Base-by-base conservation (phyloP, 2,888 invertebrate genomes). In the Amorpha juglandis region DNA sequence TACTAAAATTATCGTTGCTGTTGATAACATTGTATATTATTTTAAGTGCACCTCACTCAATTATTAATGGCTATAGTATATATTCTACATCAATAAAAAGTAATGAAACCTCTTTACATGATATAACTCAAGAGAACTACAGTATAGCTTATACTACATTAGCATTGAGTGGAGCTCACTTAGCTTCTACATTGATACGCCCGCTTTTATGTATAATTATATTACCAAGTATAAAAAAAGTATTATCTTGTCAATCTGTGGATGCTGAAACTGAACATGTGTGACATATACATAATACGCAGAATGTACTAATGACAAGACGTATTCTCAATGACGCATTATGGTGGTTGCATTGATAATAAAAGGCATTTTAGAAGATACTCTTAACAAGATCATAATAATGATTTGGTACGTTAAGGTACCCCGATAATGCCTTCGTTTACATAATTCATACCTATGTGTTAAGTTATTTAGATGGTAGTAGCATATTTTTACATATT, bases 1-100 rank as follows among this genome's bases (percentile, higher is more conserved):
- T 89, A 14, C 78, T 94, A 64, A 92, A 89, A 71, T 76, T 93
- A 67, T 90, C 92, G 9, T 67, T 93, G 63, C 86, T 84, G 76
- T 79, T 93, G 71, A 87, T 91, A 68, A 65, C 82, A 21, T 76
- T 87, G 45, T 89, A 89, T 74, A 74, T 84, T 63, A 69, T 87
- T 48, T 71, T 92, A 62, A 87, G 90, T 78, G 78, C 81, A 53
- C 94, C 94, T 45, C 88, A 91, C 8, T 89, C 89, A 14, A 69
- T 88, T 52, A 71, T 85, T 14, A 80, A 79, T 53, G 83, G 87
- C 6, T 89, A 88, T 72, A 79, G 81, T 69, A 78, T 87, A 67
- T 89, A 90, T 65, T 80, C 82, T 42, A 76, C 74, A 63, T 81
- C 83, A 27, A 73, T 75, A 53, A 78, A 72, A 67, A 78, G 76